phyloP scores from a whole-genome alignment of 2,113 vertebrate genomes.

The Erythrolamprus reginae region DNA sequence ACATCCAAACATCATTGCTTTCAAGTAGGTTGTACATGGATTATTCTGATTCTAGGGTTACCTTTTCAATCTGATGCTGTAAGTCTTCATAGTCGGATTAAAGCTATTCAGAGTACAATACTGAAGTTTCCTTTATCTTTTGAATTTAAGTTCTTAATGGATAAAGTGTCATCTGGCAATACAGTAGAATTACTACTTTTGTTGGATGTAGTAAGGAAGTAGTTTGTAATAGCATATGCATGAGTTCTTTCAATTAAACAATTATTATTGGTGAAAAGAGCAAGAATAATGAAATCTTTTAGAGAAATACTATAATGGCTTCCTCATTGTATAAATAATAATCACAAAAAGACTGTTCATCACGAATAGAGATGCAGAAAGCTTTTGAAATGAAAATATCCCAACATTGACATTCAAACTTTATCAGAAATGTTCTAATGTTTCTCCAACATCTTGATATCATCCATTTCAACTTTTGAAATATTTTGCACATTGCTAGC shows the following conservation, averaged over 20 bases:
- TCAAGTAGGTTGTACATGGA: constrained; percentile 79
- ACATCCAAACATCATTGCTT: constrained; percentile 97
- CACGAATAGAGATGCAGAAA: neutral
- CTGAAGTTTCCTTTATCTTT: neutral
- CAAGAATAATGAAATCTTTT: neutral
- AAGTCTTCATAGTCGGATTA: accelerated
- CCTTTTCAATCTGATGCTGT: accelerated
- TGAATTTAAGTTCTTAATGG: neutral
- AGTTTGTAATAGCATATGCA: neutral
- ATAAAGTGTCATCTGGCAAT: neutral
- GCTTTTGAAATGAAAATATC: neutral
- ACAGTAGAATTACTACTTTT: neutral
- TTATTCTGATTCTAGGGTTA: neutral
- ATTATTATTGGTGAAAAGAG: neutral
- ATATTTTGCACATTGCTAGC: neutral
- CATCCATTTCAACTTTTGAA: neutral
- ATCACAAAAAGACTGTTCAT: neutral
- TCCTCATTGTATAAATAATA: neutral
- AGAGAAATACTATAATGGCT: neutral
- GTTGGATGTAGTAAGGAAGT: neutral
- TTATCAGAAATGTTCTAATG: neutral
- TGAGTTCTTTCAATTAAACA: neutral
- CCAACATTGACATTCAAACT: neutral
- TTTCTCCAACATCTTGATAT: neutral
- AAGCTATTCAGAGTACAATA: neutral